These are phyloP conservation scores for Uloborus plumipes DNA, from an alignment of 2,888 invertebrate genomes.

Conservation along the genomic window DNA sequence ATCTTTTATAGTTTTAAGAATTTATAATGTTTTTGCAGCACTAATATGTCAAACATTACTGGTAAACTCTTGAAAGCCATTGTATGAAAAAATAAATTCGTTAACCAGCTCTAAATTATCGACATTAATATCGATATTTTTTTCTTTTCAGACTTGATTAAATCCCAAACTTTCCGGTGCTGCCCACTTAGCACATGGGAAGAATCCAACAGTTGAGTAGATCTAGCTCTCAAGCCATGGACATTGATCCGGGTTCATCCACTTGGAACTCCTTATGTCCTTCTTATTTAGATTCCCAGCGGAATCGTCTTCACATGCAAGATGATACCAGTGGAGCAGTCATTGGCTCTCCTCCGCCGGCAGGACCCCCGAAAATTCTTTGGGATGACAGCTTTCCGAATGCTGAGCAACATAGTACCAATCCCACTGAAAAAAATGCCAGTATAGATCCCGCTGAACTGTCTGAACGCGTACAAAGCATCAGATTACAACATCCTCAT, in stretches of 20 bases:
- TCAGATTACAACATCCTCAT: constrained; percentile 48
- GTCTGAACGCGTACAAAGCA: constrained; percentile 37
- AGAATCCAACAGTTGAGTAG: constrained; percentile 27
- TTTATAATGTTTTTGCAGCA: too few species aligned
- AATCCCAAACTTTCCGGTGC: background rate
- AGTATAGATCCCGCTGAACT: constrained; percentile 22
- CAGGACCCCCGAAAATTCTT: constrained; percentile 32
- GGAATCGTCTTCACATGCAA: constrained; percentile 35
- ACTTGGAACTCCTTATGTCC: constrained; percentile 47
- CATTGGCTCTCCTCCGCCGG: constrained; percentile 49
- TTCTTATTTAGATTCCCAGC: constrained; percentile 30
- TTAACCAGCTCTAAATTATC: too few species aligned
- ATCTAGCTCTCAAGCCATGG: constrained; percentile 32
- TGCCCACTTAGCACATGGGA: constrained; percentile 38
- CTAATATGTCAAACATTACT: too few species aligned
- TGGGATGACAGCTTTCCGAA: constrained; percentile 43
- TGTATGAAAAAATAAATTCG: too few species aligned
- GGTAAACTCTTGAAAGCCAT: too few species aligned
- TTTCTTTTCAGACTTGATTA: too few species aligned
- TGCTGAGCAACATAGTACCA: background rate
- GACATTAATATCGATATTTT: too few species aligned
- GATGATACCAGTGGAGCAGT: constrained; percentile 22
- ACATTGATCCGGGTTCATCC: constrained; percentile 41
- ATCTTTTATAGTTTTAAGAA: too few species aligned
- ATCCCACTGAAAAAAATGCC: background rate